Conservation (phyloP, 2,113 vertebrate genomes). For the Hepsetus odoe region DNA sequence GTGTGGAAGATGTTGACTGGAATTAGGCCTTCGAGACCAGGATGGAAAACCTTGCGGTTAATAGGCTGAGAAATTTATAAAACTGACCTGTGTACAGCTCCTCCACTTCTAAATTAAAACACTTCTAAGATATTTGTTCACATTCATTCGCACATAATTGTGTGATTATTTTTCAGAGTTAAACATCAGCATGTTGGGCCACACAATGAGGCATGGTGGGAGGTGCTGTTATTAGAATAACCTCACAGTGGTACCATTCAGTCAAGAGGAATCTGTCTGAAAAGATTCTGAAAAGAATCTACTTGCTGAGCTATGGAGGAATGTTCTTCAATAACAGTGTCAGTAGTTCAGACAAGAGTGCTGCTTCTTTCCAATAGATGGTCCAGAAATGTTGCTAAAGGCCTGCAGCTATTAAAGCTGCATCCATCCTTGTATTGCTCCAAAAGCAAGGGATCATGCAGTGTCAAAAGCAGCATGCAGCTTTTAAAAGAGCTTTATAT, state of each 20-base stretch:
- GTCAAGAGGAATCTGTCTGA: neutral
- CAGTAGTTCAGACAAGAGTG: slow-evolving; percentile 3
- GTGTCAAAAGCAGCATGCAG: slow-evolving; percentile 5
- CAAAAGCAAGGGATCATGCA: slow-evolving; percentile 18
- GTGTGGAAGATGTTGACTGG: neutral
- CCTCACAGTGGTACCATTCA: neutral
- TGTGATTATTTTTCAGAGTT: slow-evolving; percentile 41
- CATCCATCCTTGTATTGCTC: slow-evolving; percentile 36
- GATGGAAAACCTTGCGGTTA: slow-evolving; percentile 6
- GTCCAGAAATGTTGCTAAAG: slow-evolving; percentile 5
- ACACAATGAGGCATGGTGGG: slow-evolving; percentile 5
- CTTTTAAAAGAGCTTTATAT: slow-evolving; percentile 22
- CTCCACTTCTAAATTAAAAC: neutral
- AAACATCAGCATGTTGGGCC: slow-evolving; percentile 25
- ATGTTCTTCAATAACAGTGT: slow-evolving; percentile 15
- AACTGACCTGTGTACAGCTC: slow-evolving; percentile 3
- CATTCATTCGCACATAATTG: slow-evolving; percentile 51
- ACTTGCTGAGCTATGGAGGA: slow-evolving; percentile 13
- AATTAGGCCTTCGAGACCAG: slow-evolving; percentile 32
- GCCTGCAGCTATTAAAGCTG: slow-evolving; percentile 18
- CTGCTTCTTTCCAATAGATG: slow-evolving; percentile 15
- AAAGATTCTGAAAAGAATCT: neutral
- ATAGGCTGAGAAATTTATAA: slow-evolving; percentile 37
- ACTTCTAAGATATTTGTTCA: too few relatives aligned
- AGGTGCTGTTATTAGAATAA: neutral